Conservation (phyloP, 92 coral and sea anemone species). For the Phenganax stokvisi region DNA sequence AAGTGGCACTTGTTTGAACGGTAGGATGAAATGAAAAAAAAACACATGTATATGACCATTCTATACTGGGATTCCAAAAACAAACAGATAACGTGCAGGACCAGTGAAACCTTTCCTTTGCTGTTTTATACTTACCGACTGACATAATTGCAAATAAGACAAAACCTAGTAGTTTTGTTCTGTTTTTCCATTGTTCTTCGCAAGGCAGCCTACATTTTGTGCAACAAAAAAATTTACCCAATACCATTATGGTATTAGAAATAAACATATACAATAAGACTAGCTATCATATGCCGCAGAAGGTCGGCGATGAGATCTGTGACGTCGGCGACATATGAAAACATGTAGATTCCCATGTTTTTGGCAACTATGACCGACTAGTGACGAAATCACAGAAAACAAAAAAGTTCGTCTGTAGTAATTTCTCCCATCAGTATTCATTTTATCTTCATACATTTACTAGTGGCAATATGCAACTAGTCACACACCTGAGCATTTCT, state of each 20-base stretch:
- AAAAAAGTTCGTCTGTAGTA: neutral
- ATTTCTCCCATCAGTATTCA: no score
- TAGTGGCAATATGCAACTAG: neutral
- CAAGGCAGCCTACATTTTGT: conserved; percentile 67
- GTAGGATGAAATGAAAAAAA: no score
- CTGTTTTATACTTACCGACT: conserved; percentile 61
- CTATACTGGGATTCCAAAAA: no score
- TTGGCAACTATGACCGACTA: neutral
- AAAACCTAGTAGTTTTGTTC: conserved; percentile 92
- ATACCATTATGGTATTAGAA: neutral
- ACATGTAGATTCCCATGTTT: no score
- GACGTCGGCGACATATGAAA: no score
- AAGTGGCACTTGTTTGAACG: no score
- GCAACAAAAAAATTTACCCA: neutral
- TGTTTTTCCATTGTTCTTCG: conserved; percentile 97
- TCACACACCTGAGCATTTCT: conserved; percentile 89
- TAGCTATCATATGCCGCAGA: no score
- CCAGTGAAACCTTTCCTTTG: neutral
- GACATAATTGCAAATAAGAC: conserved; percentile 95
- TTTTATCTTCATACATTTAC: neutral
- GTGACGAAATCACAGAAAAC: neutral
- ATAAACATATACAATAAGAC: neutral
- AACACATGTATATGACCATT: no score
- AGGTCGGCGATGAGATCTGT: no score
- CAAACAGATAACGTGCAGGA: no score